Evolutionary conservation across 2,113 vertebrate genomes (phyloP), one percentile per base, ranked within the genome.

Genomic region (Hippocampus abdominalis): DNA sequence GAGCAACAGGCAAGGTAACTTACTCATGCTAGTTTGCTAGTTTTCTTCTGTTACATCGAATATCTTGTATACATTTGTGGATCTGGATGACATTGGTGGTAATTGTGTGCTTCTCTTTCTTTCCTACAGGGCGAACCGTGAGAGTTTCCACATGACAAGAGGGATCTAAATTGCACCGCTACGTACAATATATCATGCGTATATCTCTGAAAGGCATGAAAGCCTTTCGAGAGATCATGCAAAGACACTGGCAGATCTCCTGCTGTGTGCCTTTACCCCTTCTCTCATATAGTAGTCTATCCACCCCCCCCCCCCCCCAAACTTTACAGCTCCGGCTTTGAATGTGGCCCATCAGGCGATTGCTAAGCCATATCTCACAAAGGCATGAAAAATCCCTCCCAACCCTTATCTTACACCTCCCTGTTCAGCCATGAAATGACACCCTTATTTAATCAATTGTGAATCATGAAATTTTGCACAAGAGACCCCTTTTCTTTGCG

Each of bases 401-500:
- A 61, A 16, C 42, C 20, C 39, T 59, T 40, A 57, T 48, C 66
- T 53, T 61, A 77, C 84, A 85, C 82, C 84, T 87, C 84, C 79
- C 84, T 78, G 81, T 81, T 86, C 87, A 86, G 82, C 86, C 84
- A 86, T 87, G 86, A 89, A 89, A 91, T 90, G 86, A 90, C 87
- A 88, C 86, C 88, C 75, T 86, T 89, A 87, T 89, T 91, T 88
- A 89, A 90, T 91, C 86, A 88, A 88, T 89, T 90, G 89, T 88
- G 88, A 90, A 88, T 89, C 85, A 85, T 89, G 87, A 89, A 88
- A 87, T 88, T 88, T 89, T 88, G 86, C 89, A 89, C 88, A 86
- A 89, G 89, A 89, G 86, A 85, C 85, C 80, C 82, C 81, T 89
- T 89, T 88, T 86, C 84, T 86, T 82, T 78, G 78, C 76, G 86